Base-by-base conservation (phyloP, 2,888 invertebrate genomes). In the Ectemnius cavifrons region DNA sequence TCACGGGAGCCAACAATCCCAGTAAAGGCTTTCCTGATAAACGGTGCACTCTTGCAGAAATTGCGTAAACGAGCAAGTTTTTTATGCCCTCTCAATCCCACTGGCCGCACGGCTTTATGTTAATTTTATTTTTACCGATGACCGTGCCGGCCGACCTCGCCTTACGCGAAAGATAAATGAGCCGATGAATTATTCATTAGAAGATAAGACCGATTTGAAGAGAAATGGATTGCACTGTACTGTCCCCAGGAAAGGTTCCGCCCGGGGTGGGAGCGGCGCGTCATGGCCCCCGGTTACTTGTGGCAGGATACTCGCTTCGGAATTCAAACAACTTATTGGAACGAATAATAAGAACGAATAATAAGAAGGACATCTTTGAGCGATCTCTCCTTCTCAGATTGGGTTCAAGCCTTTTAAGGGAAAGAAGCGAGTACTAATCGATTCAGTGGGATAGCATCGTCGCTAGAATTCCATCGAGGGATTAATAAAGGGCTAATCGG, bases 401-500 rank as follows among this genome's bases (percentile, higher is more conserved):
- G 5, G 37, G 5, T 37, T 37, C 5, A 37, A 37, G 5, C 11
- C 37, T 11, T 6, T 37, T 8, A 37, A 37, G 37, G 37, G 4
- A 37, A 37, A 8, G 8, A 8, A 11, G 11, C 37, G 37, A 11
- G 11, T 11, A 37, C 37, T 37, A 8, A 6, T 37, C 37, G 37
- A 37, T 37, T 37, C 37, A 37, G 8, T 37, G 8, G 37, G 37
- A 37, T 6, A 37, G 37, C 37, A 37, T 37, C 37, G 37, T 37
- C 37, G 1, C 8, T 37, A 11, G 37, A 11, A 37, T 37, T 37
- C 37, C 37, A 37, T 6, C 37, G 68, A 58, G 61, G 69, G 66
- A 67, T 71, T 75, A 81, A 81, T 68, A 75, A 81, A 79, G 73
- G 71, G 63, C 67, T 82, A 71, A 81, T 81, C 82, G 81, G 77